Base-by-base conservation (phyloP, 2,797 vertebrate species). In the Chrysocyon brachyurus region DNA sequence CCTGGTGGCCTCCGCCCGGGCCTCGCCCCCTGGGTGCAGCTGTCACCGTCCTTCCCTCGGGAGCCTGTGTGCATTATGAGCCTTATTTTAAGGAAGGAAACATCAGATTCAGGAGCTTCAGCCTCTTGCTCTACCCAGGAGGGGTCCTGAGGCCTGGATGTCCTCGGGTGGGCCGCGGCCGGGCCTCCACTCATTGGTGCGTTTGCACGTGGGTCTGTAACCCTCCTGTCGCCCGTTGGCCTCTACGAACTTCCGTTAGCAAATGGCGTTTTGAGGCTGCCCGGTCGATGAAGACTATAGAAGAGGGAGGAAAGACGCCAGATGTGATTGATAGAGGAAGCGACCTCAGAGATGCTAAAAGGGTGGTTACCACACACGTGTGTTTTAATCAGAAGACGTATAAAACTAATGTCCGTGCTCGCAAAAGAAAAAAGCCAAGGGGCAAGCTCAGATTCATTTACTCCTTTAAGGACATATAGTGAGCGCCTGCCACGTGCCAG, bases 261-360 rank as follows among this genome's bases (percentile, higher is more conserved):
- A 92, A 93, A 91, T 91, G 10, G 96, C 75, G 36, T 95, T 98
- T 97, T 89, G 59, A 78, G 97, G 31, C 40, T 95, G 95, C 90
- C 64, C 52, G 3, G 8, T 70, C 91, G 97, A 96, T 95, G 54
- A 93, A 93, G 56, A 90, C 85, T 92, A 79, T 97, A 36, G 33
- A 56, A 72, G 31, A 86, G 6, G 4, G 4, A 24, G 84, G 61
- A 84, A 49, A 96, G 90, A 91, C 84, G 59, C 8, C 68, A 95
- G 54, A 96, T 87, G 31, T 82, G 84, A 92, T 97, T 78, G 98
- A 95, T 75, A 96, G 97, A 98, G 95, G 75, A 85, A 28, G 97
- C 90, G 90, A 61, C 87, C 96, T 97, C 89, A 75, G 0, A 91
- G 17, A 77, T 0, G 0, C 94, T 93, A 82, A 91, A 87, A 59